Evolutionary conservation across 2,888 invertebrate species (phyloP).

Genomic region (Apamea sordens): DNA sequence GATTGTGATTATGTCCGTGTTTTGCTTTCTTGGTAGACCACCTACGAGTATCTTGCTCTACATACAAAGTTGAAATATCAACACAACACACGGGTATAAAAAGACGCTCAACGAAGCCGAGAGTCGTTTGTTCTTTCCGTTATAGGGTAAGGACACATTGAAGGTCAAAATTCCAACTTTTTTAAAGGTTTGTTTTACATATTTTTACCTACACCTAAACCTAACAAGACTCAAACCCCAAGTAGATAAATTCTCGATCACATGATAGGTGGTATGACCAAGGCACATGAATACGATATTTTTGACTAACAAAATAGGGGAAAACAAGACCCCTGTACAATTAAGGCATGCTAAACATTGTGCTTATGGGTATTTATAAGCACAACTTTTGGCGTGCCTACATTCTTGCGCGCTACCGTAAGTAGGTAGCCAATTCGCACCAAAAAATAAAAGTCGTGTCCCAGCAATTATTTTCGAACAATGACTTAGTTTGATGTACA

Average conservation of each 20-base stretch:
- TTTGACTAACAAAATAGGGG: background rate
- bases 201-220: background rate
- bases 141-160: background rate
- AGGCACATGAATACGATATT: background rate
- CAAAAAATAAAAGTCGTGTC: background rate
- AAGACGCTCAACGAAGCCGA: background rate
- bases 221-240: background rate
- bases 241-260: background rate
- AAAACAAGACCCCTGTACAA: background rate
- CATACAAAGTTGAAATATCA: background rate
- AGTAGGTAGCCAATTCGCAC: background rate
- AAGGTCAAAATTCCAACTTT: background rate
- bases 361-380: too few species aligned
- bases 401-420: background rate
- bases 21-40: background rate
- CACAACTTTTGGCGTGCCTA: background rate
- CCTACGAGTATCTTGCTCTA: background rate
- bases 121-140: background rate
- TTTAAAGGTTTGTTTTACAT: too few species aligned
- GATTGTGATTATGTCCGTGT: slow-evolving; percentile 17
- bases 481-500: background rate
- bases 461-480: background rate
- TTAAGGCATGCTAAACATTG: background rate
- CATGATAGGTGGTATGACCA: background rate
- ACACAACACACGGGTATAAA: background rate